A percentile compares a stretch with the other conserved stretches of the same genome.
These are phyloP conservation scores for Parnassius mnemosyne DNA, from an alignment of 2,888 invertebrate genomes.

Conservation along the genomic window DNA sequence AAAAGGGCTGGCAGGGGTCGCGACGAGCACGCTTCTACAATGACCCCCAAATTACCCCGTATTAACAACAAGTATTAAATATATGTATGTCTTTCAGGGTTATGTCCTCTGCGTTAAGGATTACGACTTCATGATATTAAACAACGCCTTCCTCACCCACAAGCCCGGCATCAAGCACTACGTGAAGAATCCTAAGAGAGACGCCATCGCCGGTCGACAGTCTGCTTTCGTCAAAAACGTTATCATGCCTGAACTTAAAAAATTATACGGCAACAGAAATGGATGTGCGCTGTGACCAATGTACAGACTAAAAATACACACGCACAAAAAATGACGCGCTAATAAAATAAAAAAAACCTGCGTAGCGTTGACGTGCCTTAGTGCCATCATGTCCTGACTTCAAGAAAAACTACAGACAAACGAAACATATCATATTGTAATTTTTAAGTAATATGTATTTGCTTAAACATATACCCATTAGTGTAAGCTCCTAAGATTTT, in stretches of 20 bases:
- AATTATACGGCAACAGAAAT: slow-evolving; percentile 88
- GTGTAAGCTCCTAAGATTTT: slow-evolving; percentile 12
- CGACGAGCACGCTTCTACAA: too few relatives aligned
- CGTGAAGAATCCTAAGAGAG: slow-evolving; percentile 88
- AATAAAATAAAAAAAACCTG: neutral
- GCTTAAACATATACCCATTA: slow-evolving; percentile 20
- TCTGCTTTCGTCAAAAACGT: slow-evolving; percentile 88
- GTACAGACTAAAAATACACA: slow-evolving; percentile 19
- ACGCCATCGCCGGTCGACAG: slow-evolving; percentile 87
- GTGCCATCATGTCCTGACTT: slow-evolving; percentile 50
- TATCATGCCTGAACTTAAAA: slow-evolving; percentile 91
- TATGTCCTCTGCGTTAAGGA: slow-evolving; percentile 94
- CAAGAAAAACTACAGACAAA: slow-evolving; percentile 44
- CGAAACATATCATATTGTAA: slow-evolving; percentile 58
- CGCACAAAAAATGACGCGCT: slow-evolving; percentile 20
- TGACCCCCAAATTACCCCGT: too few relatives aligned
- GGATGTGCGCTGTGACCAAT: slow-evolving; percentile 87
- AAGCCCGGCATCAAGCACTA: slow-evolving; percentile 94
- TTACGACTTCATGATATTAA: slow-evolving; percentile 95
- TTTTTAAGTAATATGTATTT: slow-evolving; percentile 24
- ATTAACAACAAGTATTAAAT: too few relatives aligned
- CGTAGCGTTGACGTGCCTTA: slow-evolving; percentile 25
- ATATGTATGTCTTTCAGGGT: slow-evolving; percentile 81
- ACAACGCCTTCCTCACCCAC: slow-evolving; percentile 96
- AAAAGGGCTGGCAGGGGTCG: too few relatives aligned